Conservation (phyloP, 2,113 vertebrate species). For the Leiothrix lutea region DNA sequence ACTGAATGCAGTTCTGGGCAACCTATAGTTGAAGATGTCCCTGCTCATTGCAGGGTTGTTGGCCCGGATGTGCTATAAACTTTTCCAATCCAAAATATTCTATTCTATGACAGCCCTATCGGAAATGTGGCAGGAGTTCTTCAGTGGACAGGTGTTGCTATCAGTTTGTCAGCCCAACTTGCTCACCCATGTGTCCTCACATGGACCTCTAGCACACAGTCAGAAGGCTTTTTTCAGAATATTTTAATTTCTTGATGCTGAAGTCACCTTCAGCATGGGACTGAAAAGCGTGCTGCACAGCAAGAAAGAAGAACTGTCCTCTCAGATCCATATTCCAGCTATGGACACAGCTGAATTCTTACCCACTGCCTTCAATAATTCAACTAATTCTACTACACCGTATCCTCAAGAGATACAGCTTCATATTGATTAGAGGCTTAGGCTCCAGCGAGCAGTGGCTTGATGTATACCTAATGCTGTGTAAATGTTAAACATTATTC, state of each 20-base stretch:
- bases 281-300: background rate
- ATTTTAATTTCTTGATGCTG: background rate
- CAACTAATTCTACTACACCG: background rate
- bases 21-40: background rate
- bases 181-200: background rate
- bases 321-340: background rate
- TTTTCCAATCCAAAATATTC: background rate
- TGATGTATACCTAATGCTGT: background rate
- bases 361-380: background rate
- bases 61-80: background rate
- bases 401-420: background rate
- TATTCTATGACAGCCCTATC: background rate
- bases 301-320: background rate
- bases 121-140: background rate
- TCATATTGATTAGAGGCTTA: background rate
- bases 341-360: background rate
- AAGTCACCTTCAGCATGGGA: background rate
- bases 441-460: background rate
- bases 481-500: background rate
- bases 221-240: background rate
- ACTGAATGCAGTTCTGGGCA: background rate
- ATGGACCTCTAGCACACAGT: background rate
- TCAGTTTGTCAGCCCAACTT: background rate
- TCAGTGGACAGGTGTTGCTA: background rate
- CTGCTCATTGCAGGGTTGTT: too few relatives aligned